Evolutionary conservation across 2,113 vertebrate genomes (phyloP).

Genomic region (Sphyrna mokarran): DNA sequence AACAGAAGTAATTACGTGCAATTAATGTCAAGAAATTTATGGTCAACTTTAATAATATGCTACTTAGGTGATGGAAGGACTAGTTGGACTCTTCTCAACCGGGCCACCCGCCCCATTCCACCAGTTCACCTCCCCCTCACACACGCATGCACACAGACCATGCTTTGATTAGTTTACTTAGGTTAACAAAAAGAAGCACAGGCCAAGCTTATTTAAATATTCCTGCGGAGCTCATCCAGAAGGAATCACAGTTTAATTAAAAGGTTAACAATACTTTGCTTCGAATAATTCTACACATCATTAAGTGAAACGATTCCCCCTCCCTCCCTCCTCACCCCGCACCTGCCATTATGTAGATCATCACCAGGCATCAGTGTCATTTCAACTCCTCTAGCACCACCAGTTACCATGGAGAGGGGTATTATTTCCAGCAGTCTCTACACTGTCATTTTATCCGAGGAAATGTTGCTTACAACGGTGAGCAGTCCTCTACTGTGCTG

Average conservation of each 20-base stretch:
- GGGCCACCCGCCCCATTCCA: too few relatives aligned
- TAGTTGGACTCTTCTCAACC: neutral
- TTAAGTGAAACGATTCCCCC: neutral
- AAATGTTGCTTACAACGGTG: neutral
- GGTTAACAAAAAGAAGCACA: neutral
- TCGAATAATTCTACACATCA: neutral
- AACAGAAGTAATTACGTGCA: constrained; percentile 1
- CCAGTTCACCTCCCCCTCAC: neutral
- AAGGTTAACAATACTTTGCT: neutral
- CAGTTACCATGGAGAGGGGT: neutral
- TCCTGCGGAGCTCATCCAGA: neutral
- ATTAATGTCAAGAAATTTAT: constrained; percentile 8
- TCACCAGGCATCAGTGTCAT: neutral
- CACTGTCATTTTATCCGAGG: neutral
- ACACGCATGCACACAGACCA: neutral
- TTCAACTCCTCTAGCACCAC: neutral
- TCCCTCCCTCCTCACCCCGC: too few relatives aligned
- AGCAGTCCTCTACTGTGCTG: neutral
- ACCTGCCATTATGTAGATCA: neutral
- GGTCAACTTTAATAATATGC: constrained; percentile 8
- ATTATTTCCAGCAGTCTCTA: neutral
- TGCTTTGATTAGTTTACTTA: too few relatives aligned
- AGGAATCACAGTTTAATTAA: neutral
- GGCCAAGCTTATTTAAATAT: neutral
- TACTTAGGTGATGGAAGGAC: neutral